These are phyloP conservation scores for Erinaceus europaeus DNA, from an alignment of 2,113 vertebrate species.

Conservation along the genomic window DNA sequence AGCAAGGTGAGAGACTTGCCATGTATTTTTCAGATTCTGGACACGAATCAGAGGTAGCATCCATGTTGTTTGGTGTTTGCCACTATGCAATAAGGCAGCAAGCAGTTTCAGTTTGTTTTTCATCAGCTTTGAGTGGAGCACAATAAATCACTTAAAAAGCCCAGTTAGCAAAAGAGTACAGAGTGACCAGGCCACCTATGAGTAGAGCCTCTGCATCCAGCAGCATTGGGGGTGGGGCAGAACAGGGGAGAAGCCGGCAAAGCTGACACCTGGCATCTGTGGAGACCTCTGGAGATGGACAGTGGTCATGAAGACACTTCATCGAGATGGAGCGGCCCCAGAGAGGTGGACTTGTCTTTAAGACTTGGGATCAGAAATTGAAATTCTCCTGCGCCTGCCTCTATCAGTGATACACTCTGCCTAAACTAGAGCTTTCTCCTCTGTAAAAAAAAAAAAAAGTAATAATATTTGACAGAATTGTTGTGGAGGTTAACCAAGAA, in stretches of 20 bases:
- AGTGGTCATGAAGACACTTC: background rate
- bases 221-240: background rate
- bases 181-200: background rate
- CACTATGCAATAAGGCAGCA: background rate
- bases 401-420: background rate
- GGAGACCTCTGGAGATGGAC: background rate
- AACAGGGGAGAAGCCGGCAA: background rate
- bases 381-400: background rate
- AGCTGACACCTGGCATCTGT: background rate
- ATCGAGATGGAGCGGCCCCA: background rate
- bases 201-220: background rate
- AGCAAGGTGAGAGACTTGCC: background rate
- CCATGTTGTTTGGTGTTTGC: background rate
- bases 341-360: background rate
- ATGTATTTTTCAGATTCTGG: constrained; percentile 14
- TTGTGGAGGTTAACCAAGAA: background rate
- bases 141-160: background rate
- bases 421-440: background rate
- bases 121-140: background rate
- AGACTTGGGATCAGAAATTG: background rate
- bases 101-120: constrained; percentile 33
- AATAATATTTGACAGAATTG: background rate
- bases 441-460: no score
- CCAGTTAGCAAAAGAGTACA: background rate
- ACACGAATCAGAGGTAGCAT: background rate